phyloP scores from a whole-genome alignment of 2,888 invertebrate species.

The Acutogordius australiensis region DNA sequence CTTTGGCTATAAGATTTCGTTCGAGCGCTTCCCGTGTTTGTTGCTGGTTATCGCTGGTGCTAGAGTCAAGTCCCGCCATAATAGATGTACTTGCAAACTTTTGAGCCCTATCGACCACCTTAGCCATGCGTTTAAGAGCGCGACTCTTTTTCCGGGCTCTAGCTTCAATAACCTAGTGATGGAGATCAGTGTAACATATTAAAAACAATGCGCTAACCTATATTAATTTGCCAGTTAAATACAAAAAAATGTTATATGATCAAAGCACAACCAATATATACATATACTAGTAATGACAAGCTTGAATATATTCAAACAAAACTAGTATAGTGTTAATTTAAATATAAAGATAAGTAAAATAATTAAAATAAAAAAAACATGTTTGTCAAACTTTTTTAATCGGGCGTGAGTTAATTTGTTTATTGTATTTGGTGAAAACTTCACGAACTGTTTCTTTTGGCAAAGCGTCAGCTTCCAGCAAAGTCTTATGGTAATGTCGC shows the following conservation, averaged over 20 bases:
- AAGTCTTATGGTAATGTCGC: slow-evolving; percentile 50
- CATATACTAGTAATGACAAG: no score
- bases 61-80: neutral
- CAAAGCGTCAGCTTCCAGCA: slow-evolving; percentile 36
- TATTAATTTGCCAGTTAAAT: no score
- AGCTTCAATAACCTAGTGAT: slow-evolving; percentile 83
- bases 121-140: slow-evolving; percentile 24
- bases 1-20: neutral
- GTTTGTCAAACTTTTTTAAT: no score
- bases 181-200: no score
- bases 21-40: no score
- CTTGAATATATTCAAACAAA: no score
- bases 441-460: slow-evolving; percentile 28
- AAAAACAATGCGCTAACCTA: no score
- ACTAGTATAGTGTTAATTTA: no score
- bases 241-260: no score
- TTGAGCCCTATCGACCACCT: slow-evolving; percentile 3
- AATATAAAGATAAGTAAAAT: no score
- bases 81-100: neutral
- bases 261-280: no score
- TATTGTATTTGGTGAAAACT: slow-evolving; percentile 42
- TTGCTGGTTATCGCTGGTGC: neutral
- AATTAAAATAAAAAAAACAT: no score
- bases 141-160: slow-evolving; percentile 85
- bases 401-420: slow-evolving; percentile 62